phyloP scores from a whole-genome alignment of 2,888 invertebrate genomes.

The Calameuta idolon region DNA sequence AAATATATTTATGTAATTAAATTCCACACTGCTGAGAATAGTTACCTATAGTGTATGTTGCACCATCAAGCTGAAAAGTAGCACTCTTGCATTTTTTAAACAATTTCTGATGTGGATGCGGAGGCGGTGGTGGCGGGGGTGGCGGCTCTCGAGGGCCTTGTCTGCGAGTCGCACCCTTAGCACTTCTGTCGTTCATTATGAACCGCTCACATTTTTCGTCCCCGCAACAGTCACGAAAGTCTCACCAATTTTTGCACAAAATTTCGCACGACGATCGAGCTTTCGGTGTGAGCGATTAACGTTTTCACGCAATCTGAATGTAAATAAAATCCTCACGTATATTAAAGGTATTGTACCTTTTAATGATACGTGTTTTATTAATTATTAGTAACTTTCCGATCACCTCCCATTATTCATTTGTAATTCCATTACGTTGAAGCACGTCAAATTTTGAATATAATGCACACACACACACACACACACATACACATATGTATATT shows the following conservation, averaged over 20 bases:
- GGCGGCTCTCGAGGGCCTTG: constrained; percentile 29
- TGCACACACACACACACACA: no score
- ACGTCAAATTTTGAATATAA: no score
- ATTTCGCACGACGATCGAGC: not conserved
- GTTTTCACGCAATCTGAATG: not conserved
- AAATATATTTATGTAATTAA: constrained; percentile 1
- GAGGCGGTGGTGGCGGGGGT: constrained; percentile 44
- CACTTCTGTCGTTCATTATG: constrained; percentile 42
- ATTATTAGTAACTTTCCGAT: not conserved
- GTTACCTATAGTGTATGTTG: constrained; percentile 88
- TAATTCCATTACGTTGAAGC: no score
- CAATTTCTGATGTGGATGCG: constrained; percentile 67
- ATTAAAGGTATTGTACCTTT: not conserved
- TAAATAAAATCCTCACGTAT: not conserved
- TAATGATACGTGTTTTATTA: not conserved
- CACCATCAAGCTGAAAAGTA: constrained; percentile 88
- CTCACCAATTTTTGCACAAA: not conserved
- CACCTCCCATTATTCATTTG: not conserved
- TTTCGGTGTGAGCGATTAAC: not conserved
- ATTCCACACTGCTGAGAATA: constrained; percentile 32
- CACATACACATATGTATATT: no score
- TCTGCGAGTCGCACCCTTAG: constrained; percentile 31
- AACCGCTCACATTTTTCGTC: constrained; percentile 4
- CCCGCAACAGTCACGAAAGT: not conserved
- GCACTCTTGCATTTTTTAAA: constrained; percentile 90